Percentiles rank a stretch among this genome's conserved stretches.
Evolutionary conservation across 2,113 vertebrate species (phyloP).

Genomic region (Pampusana beccarii): DNA sequence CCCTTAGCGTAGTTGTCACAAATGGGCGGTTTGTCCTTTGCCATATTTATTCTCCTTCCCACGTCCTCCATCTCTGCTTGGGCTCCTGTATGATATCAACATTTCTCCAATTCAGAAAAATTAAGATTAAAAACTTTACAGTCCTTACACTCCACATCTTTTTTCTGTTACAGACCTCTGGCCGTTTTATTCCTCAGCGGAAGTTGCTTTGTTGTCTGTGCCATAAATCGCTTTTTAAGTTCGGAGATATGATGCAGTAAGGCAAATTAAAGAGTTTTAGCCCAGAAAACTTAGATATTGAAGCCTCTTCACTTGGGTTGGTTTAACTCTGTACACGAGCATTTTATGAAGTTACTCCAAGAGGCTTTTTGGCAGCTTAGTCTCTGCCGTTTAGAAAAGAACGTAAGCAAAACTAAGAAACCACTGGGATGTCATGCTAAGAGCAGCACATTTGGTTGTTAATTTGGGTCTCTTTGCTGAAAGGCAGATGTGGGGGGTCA

Average conservation of each 20-base stretch:
- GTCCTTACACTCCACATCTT: not conserved
- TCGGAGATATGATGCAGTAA: not conserved
- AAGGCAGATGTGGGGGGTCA: not conserved
- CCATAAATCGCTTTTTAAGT: not conserved
- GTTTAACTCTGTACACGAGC: not conserved
- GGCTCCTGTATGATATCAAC: not conserved
- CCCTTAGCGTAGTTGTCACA: not conserved
- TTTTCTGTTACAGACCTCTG: not conserved
- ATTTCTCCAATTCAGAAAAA: not conserved
- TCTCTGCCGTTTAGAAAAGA: constrained; percentile 16
- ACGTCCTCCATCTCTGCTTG: not conserved
- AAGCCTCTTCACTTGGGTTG: not conserved
- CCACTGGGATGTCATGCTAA: not conserved
- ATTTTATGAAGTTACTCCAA: not conserved
- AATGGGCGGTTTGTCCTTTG: not conserved
- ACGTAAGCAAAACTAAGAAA: not conserved
- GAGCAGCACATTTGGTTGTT: not conserved
- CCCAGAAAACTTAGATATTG: not conserved
- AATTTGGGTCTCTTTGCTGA: not conserved
- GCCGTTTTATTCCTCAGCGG: not conserved
- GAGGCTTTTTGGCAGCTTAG: not conserved
- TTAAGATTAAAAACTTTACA: not conserved
- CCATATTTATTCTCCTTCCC: not conserved
- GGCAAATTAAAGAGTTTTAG: not conserved
- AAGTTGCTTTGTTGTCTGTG: not conserved